Conservation (phyloP, 2,797 vertebrate species). For the Helarctos malayanus region DNA sequence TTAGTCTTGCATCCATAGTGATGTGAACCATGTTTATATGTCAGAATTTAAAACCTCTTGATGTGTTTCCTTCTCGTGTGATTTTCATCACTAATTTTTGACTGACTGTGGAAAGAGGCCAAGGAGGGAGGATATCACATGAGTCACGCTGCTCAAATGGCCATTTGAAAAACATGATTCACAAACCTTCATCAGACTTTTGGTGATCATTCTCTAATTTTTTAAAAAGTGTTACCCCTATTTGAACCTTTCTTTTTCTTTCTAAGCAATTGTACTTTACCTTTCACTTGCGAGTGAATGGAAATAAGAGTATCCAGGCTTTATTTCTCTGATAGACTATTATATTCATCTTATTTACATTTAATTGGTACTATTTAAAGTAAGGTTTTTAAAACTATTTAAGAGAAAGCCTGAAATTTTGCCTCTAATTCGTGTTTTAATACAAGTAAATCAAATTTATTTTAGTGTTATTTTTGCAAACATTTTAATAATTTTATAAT, state of each 20-base stretch:
- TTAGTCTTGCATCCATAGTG: not conserved
- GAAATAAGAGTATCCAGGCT: constrained; percentile 8
- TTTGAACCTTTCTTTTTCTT: not conserved
- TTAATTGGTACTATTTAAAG: constrained; percentile 43
- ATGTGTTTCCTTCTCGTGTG: not conserved
- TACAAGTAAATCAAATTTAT: constrained; percentile 17
- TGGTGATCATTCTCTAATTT: constrained; percentile 38
- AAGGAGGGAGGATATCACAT: constrained; percentile 46
- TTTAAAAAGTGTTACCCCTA: not conserved
- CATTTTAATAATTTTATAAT: constrained; percentile 41
- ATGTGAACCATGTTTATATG: not conserved
- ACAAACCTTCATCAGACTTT: constrained; percentile 23
- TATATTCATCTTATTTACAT: constrained; percentile 33
- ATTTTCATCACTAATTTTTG: constrained; percentile 75
- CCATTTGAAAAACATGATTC: constrained; percentile 64
- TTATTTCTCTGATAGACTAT: constrained; percentile 28
- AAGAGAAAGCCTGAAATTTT: constrained; percentile 21
- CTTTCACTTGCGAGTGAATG: constrained; percentile 40
- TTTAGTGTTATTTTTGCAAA: not conserved
- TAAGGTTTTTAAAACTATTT: constrained; percentile 1
- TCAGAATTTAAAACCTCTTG: constrained; percentile 34
- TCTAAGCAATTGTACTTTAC: not conserved
- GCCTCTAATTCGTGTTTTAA: constrained; percentile 50
- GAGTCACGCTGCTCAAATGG: constrained; percentile 16
- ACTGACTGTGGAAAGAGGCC: constrained; percentile 31